phyloP scores from a whole-genome alignment of 1,140 invertebrate species.

The Colletes latitarsis region DNA sequence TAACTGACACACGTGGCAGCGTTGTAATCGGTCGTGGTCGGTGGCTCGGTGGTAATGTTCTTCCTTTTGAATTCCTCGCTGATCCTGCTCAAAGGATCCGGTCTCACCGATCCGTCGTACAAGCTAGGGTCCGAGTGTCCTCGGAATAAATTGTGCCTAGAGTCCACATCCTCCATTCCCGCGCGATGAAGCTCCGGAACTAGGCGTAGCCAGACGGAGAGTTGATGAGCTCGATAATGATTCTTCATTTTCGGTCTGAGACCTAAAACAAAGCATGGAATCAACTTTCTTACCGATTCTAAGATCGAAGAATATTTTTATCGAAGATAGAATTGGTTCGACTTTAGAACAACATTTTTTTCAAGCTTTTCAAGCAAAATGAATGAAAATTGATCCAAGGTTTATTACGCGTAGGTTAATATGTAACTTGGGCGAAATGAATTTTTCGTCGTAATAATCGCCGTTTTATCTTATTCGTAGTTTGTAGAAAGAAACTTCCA shows the following conservation, averaged over 20 bases:
- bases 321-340: too few relatives aligned
- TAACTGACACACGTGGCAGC: slow-evolving; percentile 82
- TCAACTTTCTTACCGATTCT: too few relatives aligned
- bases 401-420: too few relatives aligned
- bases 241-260: slow-evolving; percentile 95
- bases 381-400: too few relatives aligned
- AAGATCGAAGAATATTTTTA: too few relatives aligned
- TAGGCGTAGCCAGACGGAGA: slow-evolving; percentile 96
- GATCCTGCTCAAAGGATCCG: slow-evolving; percentile 87
- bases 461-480: not conserved
- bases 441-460: not conserved
- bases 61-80: slow-evolving; percentile 78
- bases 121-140: slow-evolving; percentile 90
- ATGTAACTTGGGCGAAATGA: too few relatives aligned
- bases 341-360: too few relatives aligned
- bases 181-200: slow-evolving; percentile 95
- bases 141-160: slow-evolving; percentile 91
- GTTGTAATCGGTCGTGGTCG: slow-evolving; percentile 80
- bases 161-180: slow-evolving; percentile 92
- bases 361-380: too few relatives aligned
- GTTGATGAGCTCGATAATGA: slow-evolving; percentile 95
- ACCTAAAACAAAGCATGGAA: slow-evolving; percentile 81
- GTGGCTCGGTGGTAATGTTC: slow-evolving; percentile 82
- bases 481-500: not conserved
- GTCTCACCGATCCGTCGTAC: slow-evolving; percentile 90